A percentile compares a stretch with the other conserved stretches of the same genome.
phyloP scores from a whole-genome alignment of 1,140 invertebrate species.

The Drosophila elegans region DNA sequence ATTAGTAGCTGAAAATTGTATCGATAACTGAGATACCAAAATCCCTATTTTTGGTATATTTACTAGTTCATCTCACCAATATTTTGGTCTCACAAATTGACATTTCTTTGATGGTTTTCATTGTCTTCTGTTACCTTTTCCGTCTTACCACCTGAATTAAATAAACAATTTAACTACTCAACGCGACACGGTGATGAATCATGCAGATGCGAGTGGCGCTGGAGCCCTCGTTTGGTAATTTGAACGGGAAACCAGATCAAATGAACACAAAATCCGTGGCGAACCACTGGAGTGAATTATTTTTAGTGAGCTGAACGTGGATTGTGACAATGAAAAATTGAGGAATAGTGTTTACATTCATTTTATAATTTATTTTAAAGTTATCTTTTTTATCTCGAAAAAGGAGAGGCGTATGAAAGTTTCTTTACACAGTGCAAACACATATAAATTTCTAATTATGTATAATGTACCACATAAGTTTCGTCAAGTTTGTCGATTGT shows the following conservation, averaged over 20 bases:
- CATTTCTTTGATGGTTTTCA: background rate
- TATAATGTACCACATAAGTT: conserved; percentile 87
- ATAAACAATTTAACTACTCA: background rate
- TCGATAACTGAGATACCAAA: conserved; percentile 3
- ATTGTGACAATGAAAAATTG: conserved; percentile 80
- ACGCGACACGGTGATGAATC: conserved; percentile 4
- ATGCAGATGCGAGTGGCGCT: background rate
- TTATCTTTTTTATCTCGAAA: conserved; percentile 70
- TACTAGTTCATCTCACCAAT: background rate
- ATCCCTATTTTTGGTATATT: background rate
- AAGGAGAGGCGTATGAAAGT: conserved; percentile 34
- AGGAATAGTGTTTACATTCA: conserved; percentile 76
- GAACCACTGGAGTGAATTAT: conserved; percentile 64
- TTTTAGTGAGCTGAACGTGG: conserved; percentile 72
- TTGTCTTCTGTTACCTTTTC: background rate
- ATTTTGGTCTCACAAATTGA: background rate
- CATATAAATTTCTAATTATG: conserved; percentile 84
- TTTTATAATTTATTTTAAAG: conserved; percentile 82
- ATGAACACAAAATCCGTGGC: conserved; percentile 22
- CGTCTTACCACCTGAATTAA: background rate
- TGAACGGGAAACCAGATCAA: conserved; percentile 27
- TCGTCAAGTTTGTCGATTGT: conserved; percentile 86
- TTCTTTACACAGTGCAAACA: conserved; percentile 52
- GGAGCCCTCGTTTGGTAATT: conserved; percentile 35
- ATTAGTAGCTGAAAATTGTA: background rate